Evolutionary conservation across 2,797 vertebrate genomes (phyloP), one percentile per base, ranked within the genome.

Genomic region (Darevskia nairensis): DNA sequence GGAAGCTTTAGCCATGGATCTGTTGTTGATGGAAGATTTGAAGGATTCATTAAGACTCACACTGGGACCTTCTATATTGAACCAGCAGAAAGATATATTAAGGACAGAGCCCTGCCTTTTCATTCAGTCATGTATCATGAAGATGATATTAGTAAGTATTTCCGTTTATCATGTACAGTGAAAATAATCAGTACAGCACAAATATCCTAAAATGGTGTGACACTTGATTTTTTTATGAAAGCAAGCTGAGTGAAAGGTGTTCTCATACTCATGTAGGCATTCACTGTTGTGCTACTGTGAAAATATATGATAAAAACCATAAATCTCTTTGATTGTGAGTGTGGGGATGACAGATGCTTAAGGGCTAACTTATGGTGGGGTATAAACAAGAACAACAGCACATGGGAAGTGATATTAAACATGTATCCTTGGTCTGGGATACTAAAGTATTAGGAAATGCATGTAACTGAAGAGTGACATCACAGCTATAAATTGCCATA

Each of bases 41-140:
- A 99, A 96, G 99, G 99, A 92, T 99, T 99, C 95, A 98, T 99
- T 94, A 97, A 97, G 94, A 99, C 98, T 84, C 97, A 96, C 85
- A 97, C 97, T 89, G 99, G 99, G 82, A 98, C 97, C 4, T 99
- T 98, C 96, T 99, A 99, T 82, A 96, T 99, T 87, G 99, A 99
- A 92, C 99, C 98, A 84, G 97, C 98, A 11, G 98, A 99, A 94
- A 97, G 99, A 96, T 99, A 99, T 93, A 96, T 99, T 81, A 97
- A 97, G 95, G 97, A 97, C 91, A 96, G 94, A 93, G 95, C 95
- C 27, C 94, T 97, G 21, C 97, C 98, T 3, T 99, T 98, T 96
- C 99, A 99, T 92, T 99, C 99, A 5, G 97, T 99, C 96, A 99
- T 99, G 94, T 99, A 99, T 96, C 99, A 99, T 55, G 98, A 99